A percentile compares a stretch with the other conserved stretches of the same genome.
Conservation (phyloP, 1,140 invertebrate species). For the Euura saliciscinereae region DNA sequence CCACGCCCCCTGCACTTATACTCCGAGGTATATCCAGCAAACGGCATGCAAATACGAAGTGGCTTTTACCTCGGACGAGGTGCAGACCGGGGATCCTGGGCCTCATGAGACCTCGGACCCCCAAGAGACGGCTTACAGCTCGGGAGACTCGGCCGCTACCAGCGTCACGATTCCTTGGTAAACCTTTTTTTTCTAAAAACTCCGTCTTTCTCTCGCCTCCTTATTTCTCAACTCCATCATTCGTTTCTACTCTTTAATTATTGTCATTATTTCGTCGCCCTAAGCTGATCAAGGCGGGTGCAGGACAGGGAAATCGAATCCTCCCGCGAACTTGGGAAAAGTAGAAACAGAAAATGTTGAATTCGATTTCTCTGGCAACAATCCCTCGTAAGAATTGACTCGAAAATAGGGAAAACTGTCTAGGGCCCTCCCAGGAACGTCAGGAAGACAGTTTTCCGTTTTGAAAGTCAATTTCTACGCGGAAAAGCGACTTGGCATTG, state of each 20-base stretch:
- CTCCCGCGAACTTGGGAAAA: no score
- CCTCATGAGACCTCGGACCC: slow-evolving; percentile 27
- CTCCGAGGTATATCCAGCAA: slow-evolving; percentile 35
- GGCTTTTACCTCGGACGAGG: slow-evolving; percentile 11
- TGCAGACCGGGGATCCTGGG: slow-evolving; percentile 17
- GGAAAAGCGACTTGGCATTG: no score
- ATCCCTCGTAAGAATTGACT: no score
- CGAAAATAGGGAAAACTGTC: slow-evolving; percentile 29
- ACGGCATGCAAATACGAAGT: slow-evolving; percentile 54
- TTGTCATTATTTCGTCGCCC: not conserved
- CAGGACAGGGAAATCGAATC: no score
- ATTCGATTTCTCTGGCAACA: no score
- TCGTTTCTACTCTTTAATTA: not conserved
- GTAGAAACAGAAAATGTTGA: no score
- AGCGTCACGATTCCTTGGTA: no score
- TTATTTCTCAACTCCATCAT: slow-evolving; percentile 9
- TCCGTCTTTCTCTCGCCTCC: slow-evolving; percentile 10
- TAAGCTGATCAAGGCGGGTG: no score
- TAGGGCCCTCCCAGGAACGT: slow-evolving; percentile 25
- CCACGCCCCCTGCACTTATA: slow-evolving; percentile 54
- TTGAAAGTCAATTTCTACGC: no score
- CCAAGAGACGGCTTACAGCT: not conserved
- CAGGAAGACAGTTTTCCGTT: no score
- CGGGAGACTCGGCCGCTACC: no score
- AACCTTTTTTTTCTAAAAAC: slow-evolving; percentile 9